Conservation (phyloP, 1,140 invertebrate species). For the Copidosoma floridanum region DNA sequence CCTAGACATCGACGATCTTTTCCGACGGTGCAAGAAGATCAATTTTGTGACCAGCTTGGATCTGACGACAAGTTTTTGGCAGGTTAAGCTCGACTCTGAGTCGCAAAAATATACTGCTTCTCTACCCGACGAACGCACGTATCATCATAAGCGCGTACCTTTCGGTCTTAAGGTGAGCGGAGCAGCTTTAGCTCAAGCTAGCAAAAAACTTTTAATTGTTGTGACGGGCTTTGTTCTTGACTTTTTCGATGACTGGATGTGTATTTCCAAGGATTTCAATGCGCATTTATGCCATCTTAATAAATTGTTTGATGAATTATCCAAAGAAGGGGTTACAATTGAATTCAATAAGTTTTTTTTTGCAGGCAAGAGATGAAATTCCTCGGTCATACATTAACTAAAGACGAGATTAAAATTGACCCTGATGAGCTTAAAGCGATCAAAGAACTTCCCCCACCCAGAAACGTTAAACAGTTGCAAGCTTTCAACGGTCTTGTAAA, state of each 20-base stretch:
- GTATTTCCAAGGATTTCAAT: conserved; percentile 26
- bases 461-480: conserved; percentile 41
- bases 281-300: conserved; percentile 33
- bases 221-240: too few relatives aligned
- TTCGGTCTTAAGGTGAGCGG: too few relatives aligned
- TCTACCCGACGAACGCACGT: too few relatives aligned
- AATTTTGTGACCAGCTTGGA: too few relatives aligned
- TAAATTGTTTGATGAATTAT: conserved; percentile 23
- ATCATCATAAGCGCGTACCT: too few relatives aligned
- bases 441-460: conserved; percentile 34
- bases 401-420: conserved; percentile 33
- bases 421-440: conserved; percentile 37
- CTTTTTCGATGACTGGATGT: conserved; percentile 33
- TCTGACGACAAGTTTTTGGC: too few relatives aligned
- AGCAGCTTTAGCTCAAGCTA: too few relatives aligned
- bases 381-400: conserved; percentile 45
- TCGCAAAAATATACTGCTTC: too few relatives aligned
- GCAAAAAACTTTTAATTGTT: too few relatives aligned
- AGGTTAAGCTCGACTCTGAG: too few relatives aligned
- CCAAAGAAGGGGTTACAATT: conserved; percentile 31
- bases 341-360: conserved; percentile 38
- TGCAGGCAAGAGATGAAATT: conserved; percentile 41
- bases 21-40: too few relatives aligned
- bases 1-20: too few relatives aligned
- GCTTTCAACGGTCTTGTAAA: conserved; percentile 51